Conservation (phyloP, 2,113 vertebrate genomes). For the Onychorhynchus coronatus region DNA sequence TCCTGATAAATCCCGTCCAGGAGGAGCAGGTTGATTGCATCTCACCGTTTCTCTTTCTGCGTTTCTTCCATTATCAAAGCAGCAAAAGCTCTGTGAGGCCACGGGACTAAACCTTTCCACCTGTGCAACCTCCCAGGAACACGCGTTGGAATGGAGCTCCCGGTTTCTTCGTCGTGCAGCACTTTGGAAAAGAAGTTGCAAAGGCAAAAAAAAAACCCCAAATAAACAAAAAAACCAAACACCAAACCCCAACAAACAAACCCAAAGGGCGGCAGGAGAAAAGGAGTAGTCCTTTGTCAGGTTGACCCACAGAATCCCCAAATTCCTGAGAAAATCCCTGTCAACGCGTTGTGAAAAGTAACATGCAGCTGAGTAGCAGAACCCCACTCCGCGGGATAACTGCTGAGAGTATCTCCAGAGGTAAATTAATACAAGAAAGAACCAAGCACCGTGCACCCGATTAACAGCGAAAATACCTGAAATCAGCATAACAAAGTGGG, state of each 20-base stretch:
- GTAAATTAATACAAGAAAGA: constrained; percentile 29
- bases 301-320: neutral
- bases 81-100: neutral
- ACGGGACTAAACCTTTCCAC: neutral
- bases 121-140: neutral
- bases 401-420: neutral
- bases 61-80: neutral
- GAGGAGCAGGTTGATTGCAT: neutral
- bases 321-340: neutral
- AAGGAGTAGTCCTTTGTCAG: neutral
- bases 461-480: constrained; percentile 46
- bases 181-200: neutral
- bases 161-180: neutral
- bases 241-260: neutral
- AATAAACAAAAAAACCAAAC: neutral
- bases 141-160: neutral
- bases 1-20: neutral
- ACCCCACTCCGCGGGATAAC: neutral
- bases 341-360: neutral
- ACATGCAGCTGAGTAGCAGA: neutral
- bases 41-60: neutral
- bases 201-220: neutral
- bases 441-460: neutral
- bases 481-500: constrained; percentile 59
- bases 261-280: neutral